Percentiles rank a stretch among this genome's conserved stretches.
phyloP scores from a whole-genome alignment of 2,797 vertebrate species.

The Rhinoraja longicauda region DNA sequence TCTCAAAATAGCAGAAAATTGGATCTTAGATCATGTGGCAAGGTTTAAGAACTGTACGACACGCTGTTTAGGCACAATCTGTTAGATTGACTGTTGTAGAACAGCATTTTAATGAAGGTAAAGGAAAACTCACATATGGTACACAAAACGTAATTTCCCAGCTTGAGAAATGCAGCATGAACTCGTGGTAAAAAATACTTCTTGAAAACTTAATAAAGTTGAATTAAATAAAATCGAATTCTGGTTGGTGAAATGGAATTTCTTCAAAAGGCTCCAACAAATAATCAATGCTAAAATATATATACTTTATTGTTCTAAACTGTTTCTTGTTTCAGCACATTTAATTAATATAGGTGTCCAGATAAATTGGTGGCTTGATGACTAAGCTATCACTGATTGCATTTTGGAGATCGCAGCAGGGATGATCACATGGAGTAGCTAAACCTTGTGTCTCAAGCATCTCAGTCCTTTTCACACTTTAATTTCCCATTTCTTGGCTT shows the following conservation, averaged over 20 bases:
- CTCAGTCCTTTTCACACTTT: background rate
- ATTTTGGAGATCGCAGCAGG: background rate
- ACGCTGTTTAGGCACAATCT: background rate
- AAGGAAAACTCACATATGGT: background rate
- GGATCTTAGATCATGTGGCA: background rate
- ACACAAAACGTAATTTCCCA: background rate
- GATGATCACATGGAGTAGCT: background rate
- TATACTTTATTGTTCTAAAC: background rate
- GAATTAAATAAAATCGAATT: background rate
- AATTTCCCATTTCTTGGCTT: background rate
- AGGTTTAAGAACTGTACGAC: background rate
- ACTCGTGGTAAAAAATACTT: background rate
- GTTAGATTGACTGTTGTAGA: background rate
- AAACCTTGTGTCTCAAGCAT: background rate
- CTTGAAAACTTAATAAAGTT: background rate
- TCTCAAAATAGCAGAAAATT: slow-evolving; percentile 25
- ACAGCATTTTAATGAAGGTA: background rate
- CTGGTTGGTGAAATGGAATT: background rate
- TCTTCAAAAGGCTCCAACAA: background rate
- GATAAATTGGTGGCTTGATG: background rate
- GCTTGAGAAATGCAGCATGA: background rate
- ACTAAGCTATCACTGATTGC: background rate
- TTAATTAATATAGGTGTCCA: background rate
- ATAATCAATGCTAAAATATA: background rate
- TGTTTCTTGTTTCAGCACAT: background rate